Base-by-base conservation (phyloP, 2,888 invertebrate genomes). In the Sisyra nigra region DNA sequence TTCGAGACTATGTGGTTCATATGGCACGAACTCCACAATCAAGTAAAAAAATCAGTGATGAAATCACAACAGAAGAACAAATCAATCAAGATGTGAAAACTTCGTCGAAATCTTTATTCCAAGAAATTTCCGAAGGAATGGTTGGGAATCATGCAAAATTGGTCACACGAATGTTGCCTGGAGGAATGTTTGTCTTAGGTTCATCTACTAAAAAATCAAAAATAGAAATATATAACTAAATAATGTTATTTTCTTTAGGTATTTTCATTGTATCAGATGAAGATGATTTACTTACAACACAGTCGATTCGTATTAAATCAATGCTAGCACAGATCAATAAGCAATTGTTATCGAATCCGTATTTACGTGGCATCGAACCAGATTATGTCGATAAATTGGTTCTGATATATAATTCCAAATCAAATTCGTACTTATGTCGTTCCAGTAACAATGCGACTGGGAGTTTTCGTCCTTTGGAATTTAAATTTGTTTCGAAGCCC, bases 101-200 rank as follows among this genome's bases (percentile, higher is more conserved):
- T 24, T 3, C 24, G 7, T 24, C 24, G 17, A 66, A 64, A 51
- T 67, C 64, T 40, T n/a, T n/a, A n/a, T 53, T 77, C 18, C 57
- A 66, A 14, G 72, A 70, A 47, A 66, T 82, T 42, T 74, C 77
- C 18, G 79, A 81, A 48, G 67, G 65, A 41, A 78, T 78, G 75
- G 69, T 84, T 3, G 77, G 78, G 1, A 82, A 85, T 55, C 88
- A 91, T 66, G 86, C 87, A 33, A 76, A 79, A 58, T 83, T 86
- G 68, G 84, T 87, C 1, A 80, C 82, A 2, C 74, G 87, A 61
- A 91, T 92, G 89, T 65, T 92, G 47, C 86, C 91, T 29, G 93
- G 92, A 34, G 92, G 91, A 37, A 76, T 91, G 69, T 77, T 77
- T 62, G 80, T 92, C 39, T 68, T 88, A 56, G 92, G 83, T 62